These are phyloP conservation scores for Hephaestus fuliginosus DNA, from an alignment of 2,797 vertebrate genomes.

Conservation along the genomic window DNA sequence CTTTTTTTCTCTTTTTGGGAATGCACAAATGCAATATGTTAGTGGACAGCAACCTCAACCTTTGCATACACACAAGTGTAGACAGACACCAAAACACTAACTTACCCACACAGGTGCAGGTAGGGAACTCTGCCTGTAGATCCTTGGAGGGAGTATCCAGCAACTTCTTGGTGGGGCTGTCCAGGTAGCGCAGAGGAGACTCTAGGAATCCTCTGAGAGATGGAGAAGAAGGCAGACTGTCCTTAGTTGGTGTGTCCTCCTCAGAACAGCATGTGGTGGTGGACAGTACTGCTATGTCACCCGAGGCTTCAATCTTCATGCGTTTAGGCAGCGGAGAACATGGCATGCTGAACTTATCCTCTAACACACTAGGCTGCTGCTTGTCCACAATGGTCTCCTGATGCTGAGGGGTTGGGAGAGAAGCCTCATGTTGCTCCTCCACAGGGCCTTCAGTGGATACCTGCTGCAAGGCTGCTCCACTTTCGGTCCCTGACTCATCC, in stretches of 20 bases:
- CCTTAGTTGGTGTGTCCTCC: slow-evolving; percentile 93
- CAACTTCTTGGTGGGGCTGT: slow-evolving; percentile 94
- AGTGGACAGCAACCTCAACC: slow-evolving; percentile 1
- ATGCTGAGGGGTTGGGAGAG: slow-evolving; percentile 36
- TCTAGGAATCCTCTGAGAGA: slow-evolving; percentile 96
- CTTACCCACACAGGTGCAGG: slow-evolving; percentile 97
- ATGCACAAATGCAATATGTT: slow-evolving; percentile 6
- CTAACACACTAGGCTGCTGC: slow-evolving; percentile 73
- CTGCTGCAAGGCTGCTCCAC: slow-evolving; percentile 56
- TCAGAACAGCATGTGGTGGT: slow-evolving; percentile 94
- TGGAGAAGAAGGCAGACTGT: slow-evolving; percentile 89
- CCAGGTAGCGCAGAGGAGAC: slow-evolving; percentile 95
- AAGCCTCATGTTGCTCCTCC: slow-evolving; percentile 46
- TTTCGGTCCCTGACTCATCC: slow-evolving; percentile 59
- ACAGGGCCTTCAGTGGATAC: slow-evolving; percentile 48
- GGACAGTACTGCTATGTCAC: slow-evolving; percentile 94
- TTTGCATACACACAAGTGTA: slow-evolving; percentile 47
- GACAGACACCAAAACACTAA: slow-evolving; percentile 17
- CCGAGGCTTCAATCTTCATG: slow-evolving; percentile 94
- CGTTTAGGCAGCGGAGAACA: slow-evolving; percentile 91
- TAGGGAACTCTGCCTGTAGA: slow-evolving; percentile 92
- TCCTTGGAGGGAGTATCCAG: slow-evolving; percentile 94
- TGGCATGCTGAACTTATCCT: slow-evolving; percentile 84
- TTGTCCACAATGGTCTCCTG: slow-evolving; percentile 66
- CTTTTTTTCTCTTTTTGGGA: slow-evolving; percentile 17